Conservation (phyloP, 2,888 invertebrate species). For the Lycaena phlaeas region DNA sequence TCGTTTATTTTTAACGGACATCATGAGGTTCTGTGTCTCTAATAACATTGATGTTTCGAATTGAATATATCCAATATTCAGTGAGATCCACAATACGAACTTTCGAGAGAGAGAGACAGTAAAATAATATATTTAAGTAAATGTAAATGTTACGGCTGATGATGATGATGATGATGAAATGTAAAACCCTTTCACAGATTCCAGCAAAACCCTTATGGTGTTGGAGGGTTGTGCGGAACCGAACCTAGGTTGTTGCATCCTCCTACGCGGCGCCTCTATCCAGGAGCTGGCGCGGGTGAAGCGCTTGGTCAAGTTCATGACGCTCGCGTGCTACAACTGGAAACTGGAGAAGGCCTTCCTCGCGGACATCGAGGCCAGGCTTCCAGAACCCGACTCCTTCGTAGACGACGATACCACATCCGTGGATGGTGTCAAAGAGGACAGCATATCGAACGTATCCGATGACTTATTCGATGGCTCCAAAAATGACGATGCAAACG, state of each 20-base stretch:
- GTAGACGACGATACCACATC: slow-evolving; percentile 31
- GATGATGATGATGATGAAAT: neutral
- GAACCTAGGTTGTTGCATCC: slow-evolving; percentile 88
- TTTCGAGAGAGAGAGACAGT: too few relatives aligned
- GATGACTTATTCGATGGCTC: slow-evolving; percentile 17
- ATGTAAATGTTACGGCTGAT: too few relatives aligned
- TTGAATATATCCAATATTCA: too few relatives aligned
- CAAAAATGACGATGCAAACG: neutral
- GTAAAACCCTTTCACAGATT: slow-evolving; percentile 46
- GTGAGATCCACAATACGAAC: too few relatives aligned
- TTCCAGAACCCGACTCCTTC: slow-evolving; percentile 59
- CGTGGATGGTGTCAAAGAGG: too few relatives aligned
- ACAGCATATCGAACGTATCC: too few relatives aligned
- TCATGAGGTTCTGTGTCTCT: too few relatives aligned
- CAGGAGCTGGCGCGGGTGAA: slow-evolving; percentile 88
- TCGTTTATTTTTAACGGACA: too few relatives aligned
- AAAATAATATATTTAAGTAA: too few relatives aligned
- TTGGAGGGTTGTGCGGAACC: slow-evolving; percentile 91
- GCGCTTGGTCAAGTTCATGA: slow-evolving; percentile 84
- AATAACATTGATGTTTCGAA: too few relatives aligned
- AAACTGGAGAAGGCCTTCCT: slow-evolving; percentile 92
- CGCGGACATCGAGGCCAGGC: slow-evolving; percentile 81
- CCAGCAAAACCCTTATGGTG: slow-evolving; percentile 90
- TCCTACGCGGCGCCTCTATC: slow-evolving; percentile 83
- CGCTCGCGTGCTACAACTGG: slow-evolving; percentile 92